phyloP scores from a whole-genome alignment of 2,888 invertebrate genomes.

The Lasioglossum oenotherae region DNA sequence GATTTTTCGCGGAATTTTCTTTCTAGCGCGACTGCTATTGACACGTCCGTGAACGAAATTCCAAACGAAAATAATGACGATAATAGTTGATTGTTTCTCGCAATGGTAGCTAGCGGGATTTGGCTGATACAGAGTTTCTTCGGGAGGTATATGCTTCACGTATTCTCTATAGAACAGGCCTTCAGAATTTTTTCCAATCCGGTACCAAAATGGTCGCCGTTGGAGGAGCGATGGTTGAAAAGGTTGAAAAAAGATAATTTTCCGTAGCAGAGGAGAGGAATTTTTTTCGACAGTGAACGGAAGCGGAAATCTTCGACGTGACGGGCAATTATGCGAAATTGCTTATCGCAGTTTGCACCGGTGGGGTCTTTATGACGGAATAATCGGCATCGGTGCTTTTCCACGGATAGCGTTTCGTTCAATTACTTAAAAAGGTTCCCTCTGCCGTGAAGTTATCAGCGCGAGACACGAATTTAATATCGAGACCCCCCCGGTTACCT shows the following conservation, averaged over 20 bases:
- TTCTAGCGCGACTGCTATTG: not conserved
- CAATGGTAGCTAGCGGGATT: not conserved
- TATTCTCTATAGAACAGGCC: not conserved
- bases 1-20: not conserved
- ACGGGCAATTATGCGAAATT: constrained; percentile 34
- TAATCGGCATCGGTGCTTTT: constrained; percentile 25
- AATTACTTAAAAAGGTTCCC: constrained; percentile 42
- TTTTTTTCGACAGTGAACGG: not conserved
- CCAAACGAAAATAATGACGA: not conserved
- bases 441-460: constrained; percentile 4
- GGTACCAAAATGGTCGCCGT: too few relatives aligned
- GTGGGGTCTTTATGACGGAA: constrained; percentile 5
- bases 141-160: not conserved
- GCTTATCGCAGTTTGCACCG: constrained; percentile 41
- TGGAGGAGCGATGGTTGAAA: too few relatives aligned
- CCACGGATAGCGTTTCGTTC: constrained; percentile 3
- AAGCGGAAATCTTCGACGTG: not conserved
- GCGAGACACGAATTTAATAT: constrained; percentile 29
- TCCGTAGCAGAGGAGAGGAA: not conserved
- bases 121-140: not conserved
- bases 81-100: not conserved
- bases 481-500: not conserved
- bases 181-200: not conserved
- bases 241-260: not conserved
- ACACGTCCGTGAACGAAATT: not conserved